These are phyloP conservation scores for Cynodonichthys magdalenae DNA, from an alignment of 2,797 vertebrate genomes.

Conservation along the genomic window DNA sequence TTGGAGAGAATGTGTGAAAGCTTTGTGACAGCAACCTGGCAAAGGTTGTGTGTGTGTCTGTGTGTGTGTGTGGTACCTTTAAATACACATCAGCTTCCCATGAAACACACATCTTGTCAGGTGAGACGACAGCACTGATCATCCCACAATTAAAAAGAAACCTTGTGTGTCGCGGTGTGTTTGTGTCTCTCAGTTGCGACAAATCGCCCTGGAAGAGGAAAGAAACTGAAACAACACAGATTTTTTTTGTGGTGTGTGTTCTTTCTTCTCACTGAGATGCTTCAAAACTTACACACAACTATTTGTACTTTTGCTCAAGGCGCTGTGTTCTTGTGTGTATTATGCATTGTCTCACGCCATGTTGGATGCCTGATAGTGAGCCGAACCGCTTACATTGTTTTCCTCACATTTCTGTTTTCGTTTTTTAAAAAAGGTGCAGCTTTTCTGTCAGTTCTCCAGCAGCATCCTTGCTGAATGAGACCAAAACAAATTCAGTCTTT, in stretches of 20 bases:
- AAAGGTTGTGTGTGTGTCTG: conserved; percentile 7
- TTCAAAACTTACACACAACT: conserved; percentile 28
- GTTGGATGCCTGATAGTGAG: conserved; percentile 43
- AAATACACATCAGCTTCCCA: conserved; percentile 41
- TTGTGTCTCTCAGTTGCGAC: conserved; percentile 39
- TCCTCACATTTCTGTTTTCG: conserved; percentile 23
- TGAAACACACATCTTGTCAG: conserved; percentile 53
- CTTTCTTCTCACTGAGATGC: conserved; percentile 12
- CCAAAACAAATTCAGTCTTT: conserved; percentile 32
- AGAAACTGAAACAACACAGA: conserved; percentile 38
- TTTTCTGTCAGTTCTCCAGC: conserved; percentile 27
- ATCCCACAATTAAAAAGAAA: conserved; percentile 26
- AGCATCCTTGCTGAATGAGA: conserved; percentile 15
- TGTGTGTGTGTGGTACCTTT: conserved; percentile 16
- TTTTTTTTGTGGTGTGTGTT: conserved; percentile 16
- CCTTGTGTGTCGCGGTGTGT: conserved; percentile 14
- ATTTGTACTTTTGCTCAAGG: conserved; percentile 32
- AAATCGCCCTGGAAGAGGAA: conserved; percentile 35
- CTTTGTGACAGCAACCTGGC: conserved; percentile 50
- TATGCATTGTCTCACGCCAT: conserved; percentile 42
- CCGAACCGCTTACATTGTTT: conserved; percentile 24
- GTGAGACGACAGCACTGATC: conserved; percentile 45
- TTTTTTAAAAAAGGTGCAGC: conserved; percentile 47
- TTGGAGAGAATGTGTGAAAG: conserved; percentile 62
- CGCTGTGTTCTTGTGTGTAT: conserved; percentile 34